phyloP scores from a whole-genome alignment of 2,113 vertebrate species.

The Chelonoidis abingdonii region DNA sequence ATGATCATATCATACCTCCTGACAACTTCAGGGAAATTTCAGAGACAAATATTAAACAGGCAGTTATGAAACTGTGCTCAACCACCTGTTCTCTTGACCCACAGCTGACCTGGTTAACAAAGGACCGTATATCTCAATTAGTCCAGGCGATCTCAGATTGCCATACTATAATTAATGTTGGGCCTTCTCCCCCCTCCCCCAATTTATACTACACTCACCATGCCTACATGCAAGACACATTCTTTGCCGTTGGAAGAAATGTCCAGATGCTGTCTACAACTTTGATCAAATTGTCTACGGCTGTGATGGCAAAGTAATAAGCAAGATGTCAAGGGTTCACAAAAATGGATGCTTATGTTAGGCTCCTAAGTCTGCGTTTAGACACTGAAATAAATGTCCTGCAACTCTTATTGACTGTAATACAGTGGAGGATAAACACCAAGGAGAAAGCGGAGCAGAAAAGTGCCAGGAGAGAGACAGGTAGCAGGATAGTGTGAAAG shows the following conservation, averaged over 20 bases:
- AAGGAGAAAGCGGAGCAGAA: background rate
- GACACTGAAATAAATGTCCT: rapidly evolving
- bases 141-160: slow-evolving; percentile 64
- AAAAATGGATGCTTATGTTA: background rate
- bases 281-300: background rate
- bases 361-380: background rate
- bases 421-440: background rate
- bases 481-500: background rate
- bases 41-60: slow-evolving; percentile 80
- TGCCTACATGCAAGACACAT: background rate
- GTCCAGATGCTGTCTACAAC: background rate
- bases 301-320: background rate
- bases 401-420: background rate
- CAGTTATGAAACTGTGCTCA: slow-evolving; percentile 74
- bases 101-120: slow-evolving; percentile 65
- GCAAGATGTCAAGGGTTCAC: background rate
- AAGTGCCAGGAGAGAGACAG: background rate
- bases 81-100: slow-evolving; percentile 81
- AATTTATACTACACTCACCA: background rate
- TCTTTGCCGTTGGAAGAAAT: background rate
- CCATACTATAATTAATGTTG: slow-evolving; percentile 42
- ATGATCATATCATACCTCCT: slow-evolving; percentile 73
- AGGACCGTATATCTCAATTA: slow-evolving; percentile 78
- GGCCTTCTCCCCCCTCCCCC: background rate
- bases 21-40: slow-evolving; percentile 77